phyloP scores from a whole-genome alignment of 1,140 invertebrate genomes.

The Drosophila lacteicornis region DNA sequence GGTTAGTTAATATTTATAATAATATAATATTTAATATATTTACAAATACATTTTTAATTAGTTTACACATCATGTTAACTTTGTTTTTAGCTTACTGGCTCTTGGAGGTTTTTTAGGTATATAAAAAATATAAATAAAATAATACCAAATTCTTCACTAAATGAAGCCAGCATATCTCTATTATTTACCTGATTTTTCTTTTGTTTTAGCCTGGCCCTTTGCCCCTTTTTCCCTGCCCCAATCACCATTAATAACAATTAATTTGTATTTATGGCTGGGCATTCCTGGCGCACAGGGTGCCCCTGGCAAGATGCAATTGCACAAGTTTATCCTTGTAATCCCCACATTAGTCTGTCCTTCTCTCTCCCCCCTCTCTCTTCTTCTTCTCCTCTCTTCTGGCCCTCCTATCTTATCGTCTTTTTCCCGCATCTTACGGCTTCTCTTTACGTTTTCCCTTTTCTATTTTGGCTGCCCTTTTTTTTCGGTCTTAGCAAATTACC shows the following conservation, averaged over 20 bases:
- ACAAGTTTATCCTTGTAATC: constrained; percentile 81
- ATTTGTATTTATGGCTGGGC: constrained; percentile 67
- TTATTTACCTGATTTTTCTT: neutral
- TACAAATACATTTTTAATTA: too few relatives aligned
- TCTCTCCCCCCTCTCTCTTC: neutral
- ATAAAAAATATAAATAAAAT: too few relatives aligned
- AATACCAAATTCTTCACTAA: neutral
- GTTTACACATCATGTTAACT: too few relatives aligned
- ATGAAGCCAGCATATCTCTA: too few relatives aligned
- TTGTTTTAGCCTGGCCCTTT: neutral
- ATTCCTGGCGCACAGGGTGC: constrained; percentile 16
- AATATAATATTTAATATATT: too few relatives aligned
- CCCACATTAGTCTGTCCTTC: constrained; percentile 69
- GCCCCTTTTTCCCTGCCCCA: neutral
- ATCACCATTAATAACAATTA: constrained; percentile 60
- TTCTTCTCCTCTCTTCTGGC: neutral
- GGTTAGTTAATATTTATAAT: too few relatives aligned
- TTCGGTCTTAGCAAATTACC: constrained; percentile 76
- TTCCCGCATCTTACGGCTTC: constrained; percentile 10
- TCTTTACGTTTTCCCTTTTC: neutral
- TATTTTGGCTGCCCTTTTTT: constrained; percentile 35
- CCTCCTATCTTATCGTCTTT: neutral
- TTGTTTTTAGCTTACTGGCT: too few relatives aligned
- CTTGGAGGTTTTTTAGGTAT: too few relatives aligned
- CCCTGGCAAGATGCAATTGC: constrained; percentile 66